These are phyloP conservation scores for Bubalus kerabau DNA, from an alignment of 2,113 vertebrate genomes.

Conservation along the genomic window DNA sequence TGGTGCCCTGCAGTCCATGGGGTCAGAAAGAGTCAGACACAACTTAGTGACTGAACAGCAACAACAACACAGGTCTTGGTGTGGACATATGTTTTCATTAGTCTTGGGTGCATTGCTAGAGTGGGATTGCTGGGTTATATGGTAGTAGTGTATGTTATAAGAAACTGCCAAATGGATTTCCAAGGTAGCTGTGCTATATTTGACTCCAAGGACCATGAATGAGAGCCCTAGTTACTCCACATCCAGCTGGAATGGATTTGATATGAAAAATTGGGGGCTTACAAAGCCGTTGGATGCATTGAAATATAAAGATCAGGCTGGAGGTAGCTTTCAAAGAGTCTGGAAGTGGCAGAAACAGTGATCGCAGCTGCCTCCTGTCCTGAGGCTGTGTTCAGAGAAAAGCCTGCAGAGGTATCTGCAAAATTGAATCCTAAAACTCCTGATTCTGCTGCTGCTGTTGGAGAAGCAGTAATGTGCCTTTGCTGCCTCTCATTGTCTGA, in stretches of 20 bases:
- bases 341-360: not conserved
- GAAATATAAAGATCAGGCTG: not conserved
- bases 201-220: not conserved
- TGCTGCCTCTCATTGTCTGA: not conserved
- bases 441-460: not conserved
- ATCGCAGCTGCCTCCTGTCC: not conserved
- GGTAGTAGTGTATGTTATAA: not conserved
- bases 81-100: not conserved
- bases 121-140: not conserved
- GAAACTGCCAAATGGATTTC: not conserved
- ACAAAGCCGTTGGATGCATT: not conserved
- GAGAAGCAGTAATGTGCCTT: not conserved
- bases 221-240: not conserved
- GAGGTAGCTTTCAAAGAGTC: not conserved
- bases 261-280: not conserved
- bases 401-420: not conserved
- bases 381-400: not conserved
- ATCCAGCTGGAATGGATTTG: not conserved
- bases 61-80: not conserved
- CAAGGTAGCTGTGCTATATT: not conserved
- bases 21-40: not conserved
- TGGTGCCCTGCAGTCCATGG: not conserved
- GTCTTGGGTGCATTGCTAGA: not conserved
- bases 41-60: not conserved
- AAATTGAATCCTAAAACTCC: not conserved